Evolutionary conservation across 2,797 vertebrate genomes (phyloP).

Genomic region (Trachurus trachurus): DNA sequence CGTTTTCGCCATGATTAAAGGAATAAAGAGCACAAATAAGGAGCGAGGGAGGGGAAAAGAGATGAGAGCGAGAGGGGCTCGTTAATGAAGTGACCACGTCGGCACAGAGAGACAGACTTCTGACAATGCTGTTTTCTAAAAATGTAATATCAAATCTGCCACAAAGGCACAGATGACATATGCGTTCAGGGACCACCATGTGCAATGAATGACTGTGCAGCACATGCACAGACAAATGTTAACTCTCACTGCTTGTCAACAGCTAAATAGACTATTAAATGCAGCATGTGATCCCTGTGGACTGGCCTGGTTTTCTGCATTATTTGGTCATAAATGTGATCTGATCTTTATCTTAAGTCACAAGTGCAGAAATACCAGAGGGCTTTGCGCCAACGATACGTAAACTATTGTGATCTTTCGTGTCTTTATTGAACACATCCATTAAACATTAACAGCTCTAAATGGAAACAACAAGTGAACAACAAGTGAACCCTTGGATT

Average conservation of each 20-base stretch:
- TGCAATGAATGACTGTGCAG: background rate
- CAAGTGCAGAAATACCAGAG: background rate
- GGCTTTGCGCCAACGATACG: background rate
- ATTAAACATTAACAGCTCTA: background rate
- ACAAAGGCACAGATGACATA: background rate
- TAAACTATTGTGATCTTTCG: background rate
- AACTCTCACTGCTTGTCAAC: background rate
- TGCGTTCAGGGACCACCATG: slow-evolving; percentile 8
- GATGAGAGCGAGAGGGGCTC: slow-evolving; percentile 34
- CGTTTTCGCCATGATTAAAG: slow-evolving; percentile 48
- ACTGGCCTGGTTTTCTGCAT: background rate
- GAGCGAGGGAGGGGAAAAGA: slow-evolving; percentile 28
- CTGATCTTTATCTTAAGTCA: background rate
- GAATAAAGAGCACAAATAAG: slow-evolving; percentile 52
- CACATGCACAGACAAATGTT: background rate
- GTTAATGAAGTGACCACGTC: slow-evolving; percentile 64
- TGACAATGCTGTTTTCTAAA: slow-evolving; percentile 44
- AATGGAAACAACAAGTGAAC: background rate
- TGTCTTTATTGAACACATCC: background rate
- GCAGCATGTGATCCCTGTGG: background rate
- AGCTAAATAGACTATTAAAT: background rate
- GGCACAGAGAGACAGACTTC: slow-evolving; percentile 44
- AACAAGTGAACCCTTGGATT: background rate
- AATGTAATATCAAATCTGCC: slow-evolving; percentile 35
- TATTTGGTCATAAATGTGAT: background rate